A percentile compares a stretch with the other conserved stretches of the same genome.
phyloP scores from a whole-genome alignment of 2,113 vertebrate genomes.

The Forbesichthys agassizii region DNA sequence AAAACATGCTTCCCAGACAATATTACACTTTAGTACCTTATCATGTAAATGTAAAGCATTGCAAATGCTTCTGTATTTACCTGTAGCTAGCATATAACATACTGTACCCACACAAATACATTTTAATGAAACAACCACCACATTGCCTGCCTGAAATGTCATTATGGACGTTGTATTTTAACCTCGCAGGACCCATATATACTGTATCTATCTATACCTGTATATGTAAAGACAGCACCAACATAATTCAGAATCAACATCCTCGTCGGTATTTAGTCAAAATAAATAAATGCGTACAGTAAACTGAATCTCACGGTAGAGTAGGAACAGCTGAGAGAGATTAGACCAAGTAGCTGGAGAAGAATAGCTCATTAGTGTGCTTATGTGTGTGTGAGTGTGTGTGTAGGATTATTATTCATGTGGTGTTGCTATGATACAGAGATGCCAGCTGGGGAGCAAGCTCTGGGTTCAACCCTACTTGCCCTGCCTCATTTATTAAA shows the following conservation, averaged over 20 bases:
- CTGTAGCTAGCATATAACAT: too few relatives aligned
- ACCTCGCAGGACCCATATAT: neutral
- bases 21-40: too few relatives aligned
- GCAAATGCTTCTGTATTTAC: too few relatives aligned
- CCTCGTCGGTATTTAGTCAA: constrained; percentile 21
- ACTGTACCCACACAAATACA: too few relatives aligned
- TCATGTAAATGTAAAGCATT: too few relatives aligned
- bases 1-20: neutral
- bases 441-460: constrained; percentile 66
- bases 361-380: constrained; percentile 58
- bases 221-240: constrained; percentile 21
- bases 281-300: constrained; percentile 44
- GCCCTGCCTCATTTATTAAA: constrained; percentile 74
- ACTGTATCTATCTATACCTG: neutral
- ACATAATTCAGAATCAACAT: constrained; percentile 44
- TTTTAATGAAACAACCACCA: neutral
- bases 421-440: constrained; percentile 74
- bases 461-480: constrained; percentile 67
- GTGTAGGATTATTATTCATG: constrained; percentile 72
- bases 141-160: neutral
- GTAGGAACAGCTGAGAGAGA: constrained; percentile 63
- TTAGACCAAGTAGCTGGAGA: constrained; percentile 54
- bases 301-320: constrained; percentile 47
- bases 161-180: neutral
- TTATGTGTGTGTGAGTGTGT: constrained; percentile 37